Base-by-base conservation (phyloP, 2,888 invertebrate species). In the Plusia festucae region DNA sequence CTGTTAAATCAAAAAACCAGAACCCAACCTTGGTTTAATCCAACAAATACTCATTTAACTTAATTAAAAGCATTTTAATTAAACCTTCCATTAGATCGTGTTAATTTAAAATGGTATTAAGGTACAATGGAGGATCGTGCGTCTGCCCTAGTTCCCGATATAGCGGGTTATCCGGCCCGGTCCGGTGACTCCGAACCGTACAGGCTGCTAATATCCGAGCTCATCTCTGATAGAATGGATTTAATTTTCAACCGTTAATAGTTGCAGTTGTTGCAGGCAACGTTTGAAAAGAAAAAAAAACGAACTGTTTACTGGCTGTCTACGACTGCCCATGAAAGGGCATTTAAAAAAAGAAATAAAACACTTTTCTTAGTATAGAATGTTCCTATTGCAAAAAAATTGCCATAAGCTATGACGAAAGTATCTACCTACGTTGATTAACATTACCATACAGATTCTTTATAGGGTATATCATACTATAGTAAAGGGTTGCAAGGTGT, bases 91-190 rank as follows among this genome's bases (percentile, higher is more conserved):
- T 70, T 68, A 59, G 30, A 32, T 32, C 54, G 16, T 57, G 30
- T 60, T 65, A 55, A 74, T 66, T 70, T 54, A 53, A 73, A 73
- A n/a, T 46, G 34, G 46, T 15, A 60, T 58, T 55, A 20, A 30
- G 49, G 64, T 32, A 63, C 62, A 64, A 60, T 53, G 53, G 13
- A 18, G 15, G 55, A 55, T 57, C 34, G 53, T 53, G 64, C 59
- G 63, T 66, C 68, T 66, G 73, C 67, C 79, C 85, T 67, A 84
- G 69, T 84, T 85, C 73, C 77, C 68, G 79, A 82, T 80, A 81
- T 83, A 82, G 81, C 71, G 65, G 61, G 61, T 77, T 78, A 81
- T 84, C 80, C 82, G 82, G 72, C 60, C 71, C 63, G 62, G 66
- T 73, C 76, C 65, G 78, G 58, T 76, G 65, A 77, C 65, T 68